Base-by-base conservation (phyloP, 2,113 vertebrate species). In the Geococcyx californianus region DNA sequence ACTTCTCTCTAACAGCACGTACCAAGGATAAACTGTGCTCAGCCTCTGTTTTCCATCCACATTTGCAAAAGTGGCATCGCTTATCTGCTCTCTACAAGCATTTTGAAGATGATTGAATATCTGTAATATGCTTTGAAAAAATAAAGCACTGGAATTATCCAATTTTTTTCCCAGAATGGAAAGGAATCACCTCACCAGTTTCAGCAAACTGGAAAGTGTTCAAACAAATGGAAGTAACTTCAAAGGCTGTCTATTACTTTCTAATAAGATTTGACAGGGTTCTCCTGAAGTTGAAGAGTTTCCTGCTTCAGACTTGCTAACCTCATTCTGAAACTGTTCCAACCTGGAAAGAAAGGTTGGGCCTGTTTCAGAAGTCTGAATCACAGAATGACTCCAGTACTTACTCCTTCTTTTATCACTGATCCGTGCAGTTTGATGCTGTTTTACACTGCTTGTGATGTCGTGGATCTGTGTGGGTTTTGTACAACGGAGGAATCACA, bases 391-490 rank as follows among this genome's bases (percentile, higher is more conserved):
- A 9, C 31, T 75, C 29, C 38, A 79, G 49, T 21, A 9, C 7
- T 89, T 21, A 9, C 7, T 89, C 12, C 44, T 38, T 36, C 42
- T 52, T 63, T 75, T 58, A 64, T 68, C 58, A 56, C 28, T 3
- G 0, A 15, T 13, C 16, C 31, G 3, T 38, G 49, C 0, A 4
- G 36, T 15, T 62, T 1, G 4, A 56, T 1, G 0, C 17, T 64
- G 29, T 17, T 21, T 18, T 70, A 7, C 4, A 3, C 25, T 12
- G 8, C 14, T 31, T 29, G 20, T 25, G 21, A 2, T 4, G 15
- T 1, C 19, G 13, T 36, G 40, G 34, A n/a, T 49, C 72, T 24
- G 31, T 3, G 0, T 28, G 51, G 44, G 21, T 62, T 90, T 68
- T 36, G 19, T 52, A 25, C 19, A 38, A 14, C 1, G 13, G 13